A percentile compares a stretch with the other conserved stretches of the same genome.
phyloP scores from a whole-genome alignment of 2,797 vertebrate species.

The Myioborus miniatus region DNA sequence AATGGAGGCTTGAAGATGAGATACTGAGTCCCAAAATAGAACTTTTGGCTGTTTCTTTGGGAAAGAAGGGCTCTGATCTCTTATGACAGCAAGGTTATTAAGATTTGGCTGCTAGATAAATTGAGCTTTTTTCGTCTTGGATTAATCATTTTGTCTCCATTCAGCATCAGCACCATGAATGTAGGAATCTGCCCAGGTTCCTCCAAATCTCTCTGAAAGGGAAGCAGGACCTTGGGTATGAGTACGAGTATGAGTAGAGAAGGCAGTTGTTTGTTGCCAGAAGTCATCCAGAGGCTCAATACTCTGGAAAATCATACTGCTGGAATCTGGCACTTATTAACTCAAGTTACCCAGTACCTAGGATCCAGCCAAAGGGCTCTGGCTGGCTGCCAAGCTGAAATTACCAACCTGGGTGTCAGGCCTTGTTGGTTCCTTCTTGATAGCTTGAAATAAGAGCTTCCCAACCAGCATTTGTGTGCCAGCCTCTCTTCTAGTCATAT shows the following conservation, averaged over 20 bases:
- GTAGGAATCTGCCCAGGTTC: background rate
- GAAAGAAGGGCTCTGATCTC: background rate
- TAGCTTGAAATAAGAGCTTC: slow-evolving; percentile 29
- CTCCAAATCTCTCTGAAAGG: background rate
- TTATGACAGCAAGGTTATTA: background rate
- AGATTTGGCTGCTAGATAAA: background rate
- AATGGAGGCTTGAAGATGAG: background rate
- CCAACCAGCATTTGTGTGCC: background rate
- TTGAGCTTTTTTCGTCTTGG: background rate
- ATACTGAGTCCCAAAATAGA: background rate
- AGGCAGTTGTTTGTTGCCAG: background rate
- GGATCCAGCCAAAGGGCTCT: slow-evolving; percentile 28
- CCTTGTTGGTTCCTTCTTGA: slow-evolving; percentile 12
- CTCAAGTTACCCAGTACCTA: slow-evolving; percentile 28
- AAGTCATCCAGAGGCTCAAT: background rate
- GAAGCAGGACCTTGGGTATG: background rate
- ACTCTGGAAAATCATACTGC: background rate
- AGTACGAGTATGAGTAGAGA: background rate
- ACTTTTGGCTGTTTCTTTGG: background rate
- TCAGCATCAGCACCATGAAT: background rate
- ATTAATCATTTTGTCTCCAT: background rate
- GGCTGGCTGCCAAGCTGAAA: slow-evolving; percentile 42
- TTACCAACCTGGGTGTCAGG: slow-evolving; percentile 32
- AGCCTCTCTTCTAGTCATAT: slow-evolving; percentile 16
- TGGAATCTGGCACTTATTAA: slow-evolving; percentile 61